A percentile compares a stretch with the other conserved stretches of the same genome.
Evolutionary conservation across 1,140 invertebrate species (phyloP).

Genomic region (Octopus sinensis): DNA sequence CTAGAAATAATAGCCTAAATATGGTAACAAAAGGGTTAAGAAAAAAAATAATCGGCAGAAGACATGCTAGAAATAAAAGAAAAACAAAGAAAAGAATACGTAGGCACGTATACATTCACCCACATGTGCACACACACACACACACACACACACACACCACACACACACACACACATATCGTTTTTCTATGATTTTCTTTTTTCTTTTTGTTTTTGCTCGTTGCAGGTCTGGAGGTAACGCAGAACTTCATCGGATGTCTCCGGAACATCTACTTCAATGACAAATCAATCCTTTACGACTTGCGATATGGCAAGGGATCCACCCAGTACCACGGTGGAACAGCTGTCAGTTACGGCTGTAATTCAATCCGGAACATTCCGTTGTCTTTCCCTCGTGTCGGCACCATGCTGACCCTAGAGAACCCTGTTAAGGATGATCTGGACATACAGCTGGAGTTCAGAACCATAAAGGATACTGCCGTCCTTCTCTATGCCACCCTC

Average conservation of each 20-base stretch:
- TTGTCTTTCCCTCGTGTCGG: conserved; percentile 86
- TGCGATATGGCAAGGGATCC: conserved; percentile 65
- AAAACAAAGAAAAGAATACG: too few relatives aligned
- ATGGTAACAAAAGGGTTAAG: too few relatives aligned
- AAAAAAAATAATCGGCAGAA: too few relatives aligned
- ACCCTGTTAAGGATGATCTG: conserved; percentile 68
- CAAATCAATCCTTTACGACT: conserved; percentile 82
- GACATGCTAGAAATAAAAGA: too few relatives aligned
- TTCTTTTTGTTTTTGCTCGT: conserved; percentile 8
- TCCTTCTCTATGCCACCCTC: conserved; percentile 79
- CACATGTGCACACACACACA: too few relatives aligned
- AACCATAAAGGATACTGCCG: conserved; percentile 76
- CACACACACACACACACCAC: too few relatives aligned
- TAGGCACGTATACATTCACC: too few relatives aligned
- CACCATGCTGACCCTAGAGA: conserved; percentile 55
- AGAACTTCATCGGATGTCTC: conserved; percentile 75
- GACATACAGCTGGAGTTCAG: conserved; percentile 84
- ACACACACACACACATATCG: too few relatives aligned
- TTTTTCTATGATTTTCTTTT: not conserved
- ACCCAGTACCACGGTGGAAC: conserved; percentile 70
- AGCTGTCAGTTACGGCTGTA: conserved; percentile 77
- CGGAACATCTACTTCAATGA: conserved; percentile 92
- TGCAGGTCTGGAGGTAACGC: conserved; percentile 59
- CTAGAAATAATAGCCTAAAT: too few relatives aligned
- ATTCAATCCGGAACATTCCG: conserved; percentile 81